Base-by-base conservation (phyloP, 2,113 vertebrate genomes). In the Circaetus gallicus region DNA sequence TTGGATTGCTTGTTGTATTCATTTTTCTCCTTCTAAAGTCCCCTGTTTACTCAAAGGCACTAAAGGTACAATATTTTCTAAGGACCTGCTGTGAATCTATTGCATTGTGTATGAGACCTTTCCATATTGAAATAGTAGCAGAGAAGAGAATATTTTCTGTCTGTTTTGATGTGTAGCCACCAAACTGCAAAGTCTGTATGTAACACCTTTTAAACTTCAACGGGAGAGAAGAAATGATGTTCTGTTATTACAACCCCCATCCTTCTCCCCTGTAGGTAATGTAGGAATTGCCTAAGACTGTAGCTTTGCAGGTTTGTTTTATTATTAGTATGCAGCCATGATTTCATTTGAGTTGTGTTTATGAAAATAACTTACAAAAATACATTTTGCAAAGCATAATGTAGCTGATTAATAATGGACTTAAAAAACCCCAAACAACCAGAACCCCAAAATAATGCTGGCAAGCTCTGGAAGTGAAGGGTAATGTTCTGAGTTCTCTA, bases 1-100 rank as follows among this genome's bases (percentile, higher is more conserved):
- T 97, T 95, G 92, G 78, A 95, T 97, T 97, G 95, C 94, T 97
- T 85, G 66, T 95, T 89, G 92, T 94, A 78, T 94, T 96, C 92
- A 86, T 96, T 89, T 86, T 70, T 94, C 77, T 88, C 77, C 65
- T 97, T 65, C 89, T 91, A 2, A 94, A 95, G 91, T 86, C 47
- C 66, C 76, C 82, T 65, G 90, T 97, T 96, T 95, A 94, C 76
- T 97, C 81, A 47, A 55, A 87, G 86, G 53, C 43, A 34, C 82
- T 95, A 52, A 96, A 52, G 80, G 49, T 62, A 42, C 55, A 74
- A 53, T 92, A 58, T 97, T 97, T 96, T 86, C 66, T 56, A 89
- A 95, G 71, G 70, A 87, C 93, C 89, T 94, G 94, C 89, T 95
- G 90, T 90, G 92, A 96, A 94, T 96, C 95, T 55, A 9, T 69